phyloP scores from a whole-genome alignment of 2,113 vertebrate genomes.

The Chiloscyllium plagiosum region DNA sequence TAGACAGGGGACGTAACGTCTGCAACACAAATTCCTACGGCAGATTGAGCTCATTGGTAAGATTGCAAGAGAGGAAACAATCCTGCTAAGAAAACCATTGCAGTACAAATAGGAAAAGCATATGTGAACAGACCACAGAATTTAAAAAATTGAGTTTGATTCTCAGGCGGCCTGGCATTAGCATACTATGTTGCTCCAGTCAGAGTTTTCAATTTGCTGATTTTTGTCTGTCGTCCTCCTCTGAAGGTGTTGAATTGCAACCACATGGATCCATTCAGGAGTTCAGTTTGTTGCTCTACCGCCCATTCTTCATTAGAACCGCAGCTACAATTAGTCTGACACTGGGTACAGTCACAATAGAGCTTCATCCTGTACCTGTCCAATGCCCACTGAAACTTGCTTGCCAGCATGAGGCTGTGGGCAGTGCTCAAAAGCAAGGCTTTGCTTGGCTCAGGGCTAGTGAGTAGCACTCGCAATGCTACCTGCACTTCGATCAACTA shows the following conservation, averaged over 20 bases:
- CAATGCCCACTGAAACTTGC: neutral
- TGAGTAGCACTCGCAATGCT: neutral
- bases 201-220: neutral
- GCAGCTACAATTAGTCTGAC: neutral
- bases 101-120: neutral
- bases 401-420: neutral
- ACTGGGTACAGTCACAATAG: neutral
- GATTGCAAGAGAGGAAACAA: neutral
- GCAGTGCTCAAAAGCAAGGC: neutral
- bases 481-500: neutral
- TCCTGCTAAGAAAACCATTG: neutral
- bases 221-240: neutral
- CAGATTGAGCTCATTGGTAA: neutral
- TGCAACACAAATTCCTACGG: too few relatives aligned
- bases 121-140: neutral
- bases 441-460: neutral
- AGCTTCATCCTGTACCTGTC: neutral
- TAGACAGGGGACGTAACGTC: too few relatives aligned
- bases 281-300: neutral
- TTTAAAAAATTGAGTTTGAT: neutral
- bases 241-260: neutral
- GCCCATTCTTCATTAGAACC: neutral
- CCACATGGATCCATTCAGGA: neutral
- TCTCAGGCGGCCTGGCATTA: neutral
- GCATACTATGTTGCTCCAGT: neutral